These are phyloP conservation scores for Nerophis lumbriciformis DNA, from an alignment of 2,113 vertebrate genomes.

Conservation along the genomic window DNA sequence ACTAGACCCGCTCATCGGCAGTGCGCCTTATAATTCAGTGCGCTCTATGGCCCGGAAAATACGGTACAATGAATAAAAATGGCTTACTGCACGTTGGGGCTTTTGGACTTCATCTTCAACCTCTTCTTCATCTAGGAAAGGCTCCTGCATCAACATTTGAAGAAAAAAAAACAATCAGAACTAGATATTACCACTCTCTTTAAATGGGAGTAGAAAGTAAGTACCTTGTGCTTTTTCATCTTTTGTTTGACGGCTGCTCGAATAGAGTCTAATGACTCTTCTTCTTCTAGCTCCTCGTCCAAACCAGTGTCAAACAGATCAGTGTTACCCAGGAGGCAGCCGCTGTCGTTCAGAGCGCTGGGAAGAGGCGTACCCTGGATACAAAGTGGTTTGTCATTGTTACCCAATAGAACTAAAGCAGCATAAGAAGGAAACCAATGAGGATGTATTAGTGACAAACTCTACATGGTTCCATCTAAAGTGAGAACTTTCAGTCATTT, in stretches of 20 bases:
- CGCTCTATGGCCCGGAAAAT: too few relatives aligned
- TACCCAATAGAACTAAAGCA: neutral
- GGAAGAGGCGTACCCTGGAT: conserved; percentile 37
- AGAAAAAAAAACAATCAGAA: neutral
- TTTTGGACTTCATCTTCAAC: conserved; percentile 45
- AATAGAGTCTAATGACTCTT: conserved; percentile 84
- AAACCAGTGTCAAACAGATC: conserved; percentile 83
- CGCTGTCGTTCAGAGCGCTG: conserved; percentile 80
- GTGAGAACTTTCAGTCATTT: too few relatives aligned
- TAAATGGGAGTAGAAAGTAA: neutral
- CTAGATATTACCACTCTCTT: neutral
- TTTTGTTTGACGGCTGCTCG: conserved; percentile 79
- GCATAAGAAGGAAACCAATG: neutral
- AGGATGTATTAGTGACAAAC: neutral
- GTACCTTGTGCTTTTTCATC: conserved; percentile 78
- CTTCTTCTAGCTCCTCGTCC: conserved; percentile 77
- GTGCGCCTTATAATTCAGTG: too few relatives aligned
- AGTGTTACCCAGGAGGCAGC: conserved; percentile 81
- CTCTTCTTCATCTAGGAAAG: conserved; percentile 34
- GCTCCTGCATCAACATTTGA: conserved; percentile 33
- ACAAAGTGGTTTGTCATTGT: neutral
- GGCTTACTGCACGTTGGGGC: conserved; percentile 59
- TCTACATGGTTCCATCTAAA: too few relatives aligned
- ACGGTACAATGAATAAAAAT: neutral
- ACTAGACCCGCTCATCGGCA: too few relatives aligned